Base-by-base conservation (phyloP, 2,113 vertebrate genomes). In the Gambusia holbrooki region DNA sequence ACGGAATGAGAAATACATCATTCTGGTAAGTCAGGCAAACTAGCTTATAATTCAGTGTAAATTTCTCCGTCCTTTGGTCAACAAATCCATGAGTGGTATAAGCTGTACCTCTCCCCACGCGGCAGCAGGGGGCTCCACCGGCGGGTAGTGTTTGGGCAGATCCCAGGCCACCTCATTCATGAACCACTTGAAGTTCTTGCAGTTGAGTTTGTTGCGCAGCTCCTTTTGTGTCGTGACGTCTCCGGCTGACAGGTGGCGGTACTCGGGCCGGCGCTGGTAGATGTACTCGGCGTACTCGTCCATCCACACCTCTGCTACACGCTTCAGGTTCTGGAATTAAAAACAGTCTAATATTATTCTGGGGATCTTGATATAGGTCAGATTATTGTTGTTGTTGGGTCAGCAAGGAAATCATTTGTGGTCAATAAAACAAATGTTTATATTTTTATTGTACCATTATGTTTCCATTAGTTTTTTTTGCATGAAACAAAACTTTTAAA, bases 221-320 rank as follows among this genome's bases (percentile, higher is more conserved):
- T 97, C 95, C 86, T 97, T 98, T 95, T 99, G 98, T 3, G 85
- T 83, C 0, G 92, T 73, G 1, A 98, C 95, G 5, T 99, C 98
- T 3, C 98, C 98, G 0, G 97, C 96, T 0, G 98, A 97, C 28
- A 99, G 96, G 88, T 99, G 98, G 63, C 98, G 95, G 93, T 99
- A 99, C 90, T 99, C 97, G 0, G 98, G 98, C 25, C 97, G 92
- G 0, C 98, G 96, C 94, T 98, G 97, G 94, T 99, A 99, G 32
- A 99, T 95, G 84, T 93, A 97, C 68, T 99, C 98, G 0, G 97
- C 97, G 0, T 96, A 99, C n/a, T 98, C 97, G 0, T 99, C 98
- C 98, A 99, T 99, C 98, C 98, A 99, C 61, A 99, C 98, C 84
- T 99, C 98, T 0, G 98, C 98, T 81, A 99, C 98, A 0, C 98